Conservation (phyloP, 2,113 vertebrate species). For the Procapra przewalskii region DNA sequence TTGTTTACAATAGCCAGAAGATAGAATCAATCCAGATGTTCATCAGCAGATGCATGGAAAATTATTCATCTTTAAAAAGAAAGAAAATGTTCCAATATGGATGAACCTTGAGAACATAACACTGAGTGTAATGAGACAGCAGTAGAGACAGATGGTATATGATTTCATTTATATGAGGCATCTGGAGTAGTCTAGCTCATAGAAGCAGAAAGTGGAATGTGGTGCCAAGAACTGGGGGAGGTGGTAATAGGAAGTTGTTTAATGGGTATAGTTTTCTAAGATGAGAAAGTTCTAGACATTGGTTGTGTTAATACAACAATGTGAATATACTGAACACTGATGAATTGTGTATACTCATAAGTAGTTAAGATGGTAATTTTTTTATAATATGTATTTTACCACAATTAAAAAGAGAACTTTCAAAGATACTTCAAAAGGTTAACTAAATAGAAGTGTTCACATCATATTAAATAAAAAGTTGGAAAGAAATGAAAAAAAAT, state of each 20-base stretch:
- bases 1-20: neutral
- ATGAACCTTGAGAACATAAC: neutral
- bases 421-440: neutral
- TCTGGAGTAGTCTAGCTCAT: neutral
- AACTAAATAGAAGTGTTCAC: neutral
- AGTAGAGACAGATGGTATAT: neutral
- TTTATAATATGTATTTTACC: neutral
- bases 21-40: neutral
- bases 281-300: neutral
- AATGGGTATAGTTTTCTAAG: neutral
- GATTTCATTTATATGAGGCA: neutral
- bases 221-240: neutral
- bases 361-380: neutral
- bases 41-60: neutral
- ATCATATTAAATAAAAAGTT: neutral
- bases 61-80: slow-evolving; percentile 14
- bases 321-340: neutral
- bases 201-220: neutral
- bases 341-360: neutral
- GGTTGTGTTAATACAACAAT: neutral
- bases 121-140: neutral
- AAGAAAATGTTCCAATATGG: neutral
- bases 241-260: neutral
- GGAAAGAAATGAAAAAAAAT: neutral
- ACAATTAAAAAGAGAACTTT: neutral